Percentiles rank a stretch among this genome's conserved stretches.
Conservation (phyloP, 1,140 invertebrate species). For the Delia radicum region DNA sequence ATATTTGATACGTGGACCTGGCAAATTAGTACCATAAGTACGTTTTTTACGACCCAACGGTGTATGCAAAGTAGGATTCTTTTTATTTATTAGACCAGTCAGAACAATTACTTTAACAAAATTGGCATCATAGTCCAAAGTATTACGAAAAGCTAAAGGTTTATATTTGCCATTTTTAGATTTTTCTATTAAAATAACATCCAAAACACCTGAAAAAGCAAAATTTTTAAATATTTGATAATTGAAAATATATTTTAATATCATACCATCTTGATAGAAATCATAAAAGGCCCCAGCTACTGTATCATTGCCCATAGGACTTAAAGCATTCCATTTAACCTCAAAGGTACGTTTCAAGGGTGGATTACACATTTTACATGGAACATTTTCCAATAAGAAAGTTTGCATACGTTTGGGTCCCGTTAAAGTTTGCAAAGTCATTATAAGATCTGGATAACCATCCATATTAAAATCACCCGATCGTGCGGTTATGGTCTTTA, state of each 20-base stretch:
- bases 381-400: conserved; percentile 77
- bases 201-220: conserved; percentile 66
- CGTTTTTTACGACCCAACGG: conserved; percentile 72
- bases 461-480: conserved; percentile 95
- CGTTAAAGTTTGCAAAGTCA: conserved; percentile 66
- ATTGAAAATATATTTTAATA: not conserved
- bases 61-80: conserved; percentile 68
- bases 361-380: conserved; percentile 56
- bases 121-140: conserved; percentile 88
- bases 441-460: conserved; percentile 90
- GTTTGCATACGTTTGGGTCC: conserved; percentile 59
- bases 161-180: conserved; percentile 56
- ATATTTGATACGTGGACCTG: conserved; percentile 85
- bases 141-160: conserved; percentile 79
- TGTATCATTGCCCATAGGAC: conserved; percentile 69
- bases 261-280: conserved; percentile 73
- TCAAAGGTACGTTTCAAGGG: conserved; percentile 71
- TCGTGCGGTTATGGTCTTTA: conserved; percentile 76
- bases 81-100: conserved; percentile 75
- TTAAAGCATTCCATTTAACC: conserved; percentile 71
- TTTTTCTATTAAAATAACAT: conserved; percentile 75
- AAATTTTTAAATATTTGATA: not conserved
- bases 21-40: conserved; percentile 86
- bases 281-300: conserved; percentile 90
- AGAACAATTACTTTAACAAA: conserved; percentile 95